phyloP scores from a whole-genome alignment of 2,797 vertebrate species.

The Corythornis leucogaster region DNA sequence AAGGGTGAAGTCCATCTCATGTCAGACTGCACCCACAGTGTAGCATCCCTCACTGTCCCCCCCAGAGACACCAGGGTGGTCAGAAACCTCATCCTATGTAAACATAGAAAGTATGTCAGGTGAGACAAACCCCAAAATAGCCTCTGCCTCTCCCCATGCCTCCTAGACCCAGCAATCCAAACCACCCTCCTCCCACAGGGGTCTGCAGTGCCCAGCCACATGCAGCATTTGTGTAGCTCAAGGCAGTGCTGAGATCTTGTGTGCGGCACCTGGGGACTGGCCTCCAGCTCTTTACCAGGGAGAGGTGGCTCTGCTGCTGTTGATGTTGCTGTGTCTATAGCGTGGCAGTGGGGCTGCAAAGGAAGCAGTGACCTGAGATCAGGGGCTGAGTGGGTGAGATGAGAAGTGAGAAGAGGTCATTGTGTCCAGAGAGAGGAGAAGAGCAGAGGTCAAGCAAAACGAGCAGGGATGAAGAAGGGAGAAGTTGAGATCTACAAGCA shows the following conservation, averaged over 20 bases:
- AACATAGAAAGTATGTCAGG: not conserved
- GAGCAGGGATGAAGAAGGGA: not conserved
- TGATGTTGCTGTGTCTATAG: not conserved
- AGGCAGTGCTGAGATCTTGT: not conserved
- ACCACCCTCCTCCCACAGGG: not conserved
- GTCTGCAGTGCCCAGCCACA: not conserved
- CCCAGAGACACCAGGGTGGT: not conserved
- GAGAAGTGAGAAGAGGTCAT: not conserved
- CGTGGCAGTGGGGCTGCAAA: not conserved
- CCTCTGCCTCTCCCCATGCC: not conserved
- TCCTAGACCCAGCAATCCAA: not conserved
- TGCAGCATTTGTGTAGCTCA: rapidly evolving
- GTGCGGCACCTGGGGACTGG: not conserved
- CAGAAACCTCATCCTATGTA: not conserved
- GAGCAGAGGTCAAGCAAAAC: not conserved
- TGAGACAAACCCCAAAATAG: not conserved
- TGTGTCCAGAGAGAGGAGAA: not conserved
- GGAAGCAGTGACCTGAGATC: not conserved
- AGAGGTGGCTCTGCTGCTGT: not conserved
- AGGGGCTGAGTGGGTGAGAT: rapidly evolving
- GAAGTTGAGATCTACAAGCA: not conserved
- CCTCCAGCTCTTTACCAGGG: not conserved
- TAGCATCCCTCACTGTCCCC: rapidly evolving
- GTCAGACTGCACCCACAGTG: not conserved
- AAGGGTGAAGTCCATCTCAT: not conserved